Conservation (phyloP, 2,888 invertebrate genomes). For the Pterobdella sp. region DNA sequence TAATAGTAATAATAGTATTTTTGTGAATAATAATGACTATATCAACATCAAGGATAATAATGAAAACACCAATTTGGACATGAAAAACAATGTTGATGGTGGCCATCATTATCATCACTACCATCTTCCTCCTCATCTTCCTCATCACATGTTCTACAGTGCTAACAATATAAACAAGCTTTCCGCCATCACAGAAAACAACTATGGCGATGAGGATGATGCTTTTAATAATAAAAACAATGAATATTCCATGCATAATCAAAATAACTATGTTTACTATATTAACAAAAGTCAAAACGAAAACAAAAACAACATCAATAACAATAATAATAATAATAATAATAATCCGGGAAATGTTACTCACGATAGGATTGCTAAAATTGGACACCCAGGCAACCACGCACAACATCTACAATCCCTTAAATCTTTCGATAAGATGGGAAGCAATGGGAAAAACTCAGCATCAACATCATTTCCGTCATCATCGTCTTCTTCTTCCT, state of each 20-base stretch:
- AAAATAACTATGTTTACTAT: not conserved
- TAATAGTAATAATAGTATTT: not conserved
- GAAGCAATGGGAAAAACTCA: too few relatives aligned
- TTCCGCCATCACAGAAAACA: conserved; percentile 9
- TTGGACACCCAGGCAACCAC: not conserved
- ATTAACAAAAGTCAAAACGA: not conserved
- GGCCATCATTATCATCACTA: not conserved
- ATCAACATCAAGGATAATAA: not conserved
- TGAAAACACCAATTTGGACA: not conserved
- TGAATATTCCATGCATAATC: not conserved
- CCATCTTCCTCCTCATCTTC: not conserved
- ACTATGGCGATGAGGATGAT: not conserved
- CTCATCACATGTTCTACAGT: not conserved
- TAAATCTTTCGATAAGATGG: not conserved
- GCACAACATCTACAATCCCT: not conserved
- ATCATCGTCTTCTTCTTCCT: not conserved
- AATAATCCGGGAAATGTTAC: too few relatives aligned
- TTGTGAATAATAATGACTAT: not conserved
- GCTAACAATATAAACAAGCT: conserved; percentile 1
- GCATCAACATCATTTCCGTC: not conserved
- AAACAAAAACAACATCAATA: not conserved
- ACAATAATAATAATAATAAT: not conserved
- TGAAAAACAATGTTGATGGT: not conserved
- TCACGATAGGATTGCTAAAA: not conserved
- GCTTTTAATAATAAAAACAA: too few relatives aligned